These are phyloP conservation scores for Gymnocephalus cernua DNA, from an alignment of 2,113 vertebrate genomes.

Conservation along the genomic window DNA sequence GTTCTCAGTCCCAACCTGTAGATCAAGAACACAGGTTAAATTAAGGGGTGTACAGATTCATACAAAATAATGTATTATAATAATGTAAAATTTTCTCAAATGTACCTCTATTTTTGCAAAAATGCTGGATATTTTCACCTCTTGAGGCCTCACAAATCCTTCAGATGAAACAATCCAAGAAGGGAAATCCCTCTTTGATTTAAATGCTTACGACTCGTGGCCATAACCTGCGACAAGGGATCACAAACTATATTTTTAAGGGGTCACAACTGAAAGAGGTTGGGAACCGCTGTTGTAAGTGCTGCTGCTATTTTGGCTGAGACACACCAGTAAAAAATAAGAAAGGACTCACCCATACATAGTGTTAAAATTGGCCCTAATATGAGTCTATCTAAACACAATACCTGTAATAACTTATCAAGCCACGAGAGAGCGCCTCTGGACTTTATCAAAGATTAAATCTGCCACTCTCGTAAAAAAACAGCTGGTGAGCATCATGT, in stretches of 20 bases:
- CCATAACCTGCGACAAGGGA: neutral
- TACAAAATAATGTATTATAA: no score
- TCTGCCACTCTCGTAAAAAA: neutral
- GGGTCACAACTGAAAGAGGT: neutral
- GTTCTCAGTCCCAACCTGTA: no score
- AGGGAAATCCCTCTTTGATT: neutral
- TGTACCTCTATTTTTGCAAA: no score
- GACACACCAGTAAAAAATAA: neutral
- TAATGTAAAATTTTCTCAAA: no score
- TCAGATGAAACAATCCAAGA: neutral
- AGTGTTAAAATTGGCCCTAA: neutral
- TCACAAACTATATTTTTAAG: neutral
- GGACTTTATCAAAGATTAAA: conserved; percentile 15
- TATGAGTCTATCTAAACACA: neutral
- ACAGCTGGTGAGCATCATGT: conserved; percentile 7
- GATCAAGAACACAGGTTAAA: no score
- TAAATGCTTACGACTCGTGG: neutral
- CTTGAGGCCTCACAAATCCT: neutral
- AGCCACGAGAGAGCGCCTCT: conserved; percentile 58
- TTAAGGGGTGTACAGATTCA: no score
- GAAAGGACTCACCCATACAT: neutral
- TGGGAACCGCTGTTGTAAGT: neutral
- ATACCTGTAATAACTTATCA: conserved; percentile 36
- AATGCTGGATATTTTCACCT: neutral
- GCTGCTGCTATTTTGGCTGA: neutral